Evolutionary conservation across 2,888 invertebrate species (phyloP).

Genomic region (Erpobdella octoculata): DNA sequence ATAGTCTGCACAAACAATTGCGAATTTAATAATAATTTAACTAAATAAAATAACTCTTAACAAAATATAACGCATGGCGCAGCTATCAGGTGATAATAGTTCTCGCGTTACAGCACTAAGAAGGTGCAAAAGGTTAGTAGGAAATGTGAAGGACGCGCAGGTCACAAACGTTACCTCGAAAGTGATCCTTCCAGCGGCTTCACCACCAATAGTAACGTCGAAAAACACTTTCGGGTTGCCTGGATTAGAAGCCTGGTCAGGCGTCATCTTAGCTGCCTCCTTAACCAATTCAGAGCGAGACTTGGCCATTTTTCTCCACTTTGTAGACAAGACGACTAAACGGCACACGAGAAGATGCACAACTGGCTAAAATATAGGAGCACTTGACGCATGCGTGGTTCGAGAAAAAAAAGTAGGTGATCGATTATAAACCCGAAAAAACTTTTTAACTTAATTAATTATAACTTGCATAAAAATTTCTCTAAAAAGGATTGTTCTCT

Average conservation of each 20-base stretch:
- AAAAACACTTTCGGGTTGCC: conserved; percentile 63
- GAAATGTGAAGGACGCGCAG: conserved; percentile 17
- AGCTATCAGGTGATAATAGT: not conserved
- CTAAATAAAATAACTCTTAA: too few relatives aligned
- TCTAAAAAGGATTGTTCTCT: too few relatives aligned
- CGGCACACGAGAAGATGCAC: too few relatives aligned
- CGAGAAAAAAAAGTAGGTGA: too few relatives aligned
- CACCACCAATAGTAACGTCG: conserved; percentile 75
- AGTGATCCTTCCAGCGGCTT: conserved; percentile 71
- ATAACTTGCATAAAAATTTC: too few relatives aligned
- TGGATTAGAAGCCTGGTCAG: conserved; percentile 26
- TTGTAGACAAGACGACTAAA: too few relatives aligned
- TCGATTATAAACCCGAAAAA: too few relatives aligned
- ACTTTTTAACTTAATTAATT: too few relatives aligned
- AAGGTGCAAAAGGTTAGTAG: conserved; percentile 7
- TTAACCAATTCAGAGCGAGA: conserved; percentile 22
- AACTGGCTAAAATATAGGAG: conserved; percentile 2
- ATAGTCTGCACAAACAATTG: too few relatives aligned
- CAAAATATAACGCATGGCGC: too few relatives aligned
- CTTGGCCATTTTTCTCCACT: conserved; percentile 17
- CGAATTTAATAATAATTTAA: too few relatives aligned
- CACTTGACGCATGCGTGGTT: not conserved
- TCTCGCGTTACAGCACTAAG: not conserved
- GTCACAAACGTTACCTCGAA: conserved; percentile 65
- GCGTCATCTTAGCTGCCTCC: conserved; percentile 22